These are phyloP conservation scores for Clarias gariepinus DNA, from an alignment of 2,113 vertebrate species.

Conservation along the genomic window DNA sequence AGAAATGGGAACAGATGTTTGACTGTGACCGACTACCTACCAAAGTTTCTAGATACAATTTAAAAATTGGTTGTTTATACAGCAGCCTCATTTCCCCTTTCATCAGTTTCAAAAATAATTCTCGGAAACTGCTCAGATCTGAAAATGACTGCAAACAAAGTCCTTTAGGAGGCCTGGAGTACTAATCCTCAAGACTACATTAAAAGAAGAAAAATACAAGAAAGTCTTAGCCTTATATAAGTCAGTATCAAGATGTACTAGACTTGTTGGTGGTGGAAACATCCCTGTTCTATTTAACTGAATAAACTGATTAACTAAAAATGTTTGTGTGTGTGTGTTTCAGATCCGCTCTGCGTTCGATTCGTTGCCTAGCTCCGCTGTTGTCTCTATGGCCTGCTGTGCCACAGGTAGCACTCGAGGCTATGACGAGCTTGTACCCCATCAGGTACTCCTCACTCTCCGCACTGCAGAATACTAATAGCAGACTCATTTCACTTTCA, in stretches of 20 bases:
- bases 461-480: background rate
- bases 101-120: too few species aligned
- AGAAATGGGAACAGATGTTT: too few species aligned
- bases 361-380: slow-evolving; percentile 86
- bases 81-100: too few species aligned
- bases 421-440: slow-evolving; percentile 94
- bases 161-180: too few species aligned
- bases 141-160: too few species aligned
- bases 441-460: slow-evolving; percentile 77
- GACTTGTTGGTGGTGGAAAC: background rate
- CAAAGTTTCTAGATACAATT: too few species aligned
- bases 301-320: background rate
- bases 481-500: background rate
- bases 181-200: too few species aligned
- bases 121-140: too few species aligned
- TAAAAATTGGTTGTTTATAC: too few species aligned
- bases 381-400: slow-evolving; percentile 96
- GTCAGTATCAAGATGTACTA: background rate
- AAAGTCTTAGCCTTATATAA: background rate
- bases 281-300: background rate
- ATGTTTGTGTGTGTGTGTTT: slow-evolving; percentile 39
- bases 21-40: too few species aligned
- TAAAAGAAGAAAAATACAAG: too few species aligned
- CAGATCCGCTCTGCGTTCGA: slow-evolving; percentile 90
- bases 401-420: slow-evolving; percentile 93